Base-by-base conservation (phyloP, 1,140 invertebrate species). In the Zaprionus kolodkinae region DNA sequence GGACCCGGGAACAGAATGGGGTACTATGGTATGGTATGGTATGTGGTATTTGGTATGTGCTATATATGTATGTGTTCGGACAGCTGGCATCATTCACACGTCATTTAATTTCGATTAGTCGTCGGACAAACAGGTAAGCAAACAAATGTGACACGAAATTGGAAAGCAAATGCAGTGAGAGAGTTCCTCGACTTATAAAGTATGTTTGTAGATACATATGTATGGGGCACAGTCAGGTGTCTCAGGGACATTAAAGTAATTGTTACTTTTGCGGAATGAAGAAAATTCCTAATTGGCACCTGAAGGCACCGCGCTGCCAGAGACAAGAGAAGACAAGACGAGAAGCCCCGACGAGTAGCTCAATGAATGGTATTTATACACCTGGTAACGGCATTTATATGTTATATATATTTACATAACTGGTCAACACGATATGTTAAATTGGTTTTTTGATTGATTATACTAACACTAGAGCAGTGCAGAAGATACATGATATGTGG, bases 51-150 rank as follows among this genome's bases (percentile, higher is more conserved):
- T n/a, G n/a, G n/a, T n/a, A n/a, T n/a, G n/a, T n/a, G n/a, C n/a
- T n/a, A n/a, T n/a, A n/a, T n/a, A n/a, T n/a, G n/a, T 74, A 61
- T 57, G 56, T 74, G 69, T 69, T 63, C 30, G 43, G 80, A 67
- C 85, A 89, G 85, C 85, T 89, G 85, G 72, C 81, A 79, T 76
- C 81, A 90, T 89, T 89, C 85, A 89, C 85, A 89, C 85, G 78
- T 89, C 85, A 89, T 89, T 89, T 89, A 89, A 89, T 85, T 89
- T 89, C 85, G 85, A 89, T 89, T 89, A 89, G 85, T 72, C 66
- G 56, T 36, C 62, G 64, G 55, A 30, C 48, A 74, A 48, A 67
- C 69, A 50, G 57, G 36, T 35, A 36, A 64, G 54, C 57, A 77
- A 59, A 73, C 73, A 88, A 88, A 87, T 72, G 74, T 65, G 55